Percentiles rank a stretch among this genome's conserved stretches.
phyloP scores from a whole-genome alignment of 2,797 vertebrate species.

The Pampus argenteus region DNA sequence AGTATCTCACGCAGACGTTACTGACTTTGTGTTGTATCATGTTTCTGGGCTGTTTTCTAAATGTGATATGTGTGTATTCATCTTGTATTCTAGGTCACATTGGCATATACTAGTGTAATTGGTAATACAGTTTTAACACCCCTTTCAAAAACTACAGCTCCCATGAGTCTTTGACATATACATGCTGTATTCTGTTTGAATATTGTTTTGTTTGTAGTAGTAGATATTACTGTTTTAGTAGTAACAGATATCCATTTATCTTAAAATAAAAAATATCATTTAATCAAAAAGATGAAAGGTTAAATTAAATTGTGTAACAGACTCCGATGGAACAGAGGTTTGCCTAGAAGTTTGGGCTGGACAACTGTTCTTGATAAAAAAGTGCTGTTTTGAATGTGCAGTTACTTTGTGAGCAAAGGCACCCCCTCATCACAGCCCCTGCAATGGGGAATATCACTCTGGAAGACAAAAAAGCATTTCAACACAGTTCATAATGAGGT shows the following conservation, averaged over 20 bases:
- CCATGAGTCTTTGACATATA: neutral
- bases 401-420: slow-evolving; percentile 31
- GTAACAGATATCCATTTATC: slow-evolving; percentile 8
- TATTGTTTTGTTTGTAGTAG: neutral
- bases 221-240: neutral
- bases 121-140: neutral
- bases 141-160: neutral
- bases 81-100: neutral
- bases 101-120: neutral
- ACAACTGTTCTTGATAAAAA: slow-evolving; percentile 10
- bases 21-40: slow-evolving; percentile 6
- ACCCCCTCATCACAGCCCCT: slow-evolving; percentile 12
- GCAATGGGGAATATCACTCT: slow-evolving; percentile 42
- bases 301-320: slow-evolving; percentile 8
- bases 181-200: neutral
- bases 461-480: slow-evolving; percentile 50
- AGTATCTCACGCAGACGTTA: neutral
- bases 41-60: slow-evolving; percentile 4
- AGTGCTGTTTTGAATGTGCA: slow-evolving; percentile 12
- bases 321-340: slow-evolving; percentile 18
- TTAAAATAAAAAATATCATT: slow-evolving; percentile 13
- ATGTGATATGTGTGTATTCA: neutral
- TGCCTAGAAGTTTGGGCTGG: neutral
- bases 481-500: slow-evolving; percentile 67
- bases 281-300: slow-evolving; percentile 10